phyloP scores from a whole-genome alignment of 1,140 invertebrate genomes.

The Teleogryllus occipitalis region DNA sequence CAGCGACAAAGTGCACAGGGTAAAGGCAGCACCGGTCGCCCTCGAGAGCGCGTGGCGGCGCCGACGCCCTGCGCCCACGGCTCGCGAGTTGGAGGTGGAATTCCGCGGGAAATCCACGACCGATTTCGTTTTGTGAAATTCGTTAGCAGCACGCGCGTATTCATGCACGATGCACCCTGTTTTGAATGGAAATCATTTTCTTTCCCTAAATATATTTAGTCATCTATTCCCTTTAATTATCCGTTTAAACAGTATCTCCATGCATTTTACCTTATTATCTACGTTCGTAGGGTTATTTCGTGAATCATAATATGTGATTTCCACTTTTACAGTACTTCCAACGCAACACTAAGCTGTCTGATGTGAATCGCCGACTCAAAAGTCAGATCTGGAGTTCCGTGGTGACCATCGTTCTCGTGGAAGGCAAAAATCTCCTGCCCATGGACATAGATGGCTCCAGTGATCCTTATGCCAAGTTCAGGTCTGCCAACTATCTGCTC shows the following conservation, averaged over 20 bases:
- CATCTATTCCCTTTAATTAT: not conserved
- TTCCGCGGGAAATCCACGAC: no score
- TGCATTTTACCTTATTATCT: not conserved
- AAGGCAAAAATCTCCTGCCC: conserved; percentile 81
- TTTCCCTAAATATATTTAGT: no score
- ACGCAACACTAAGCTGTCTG: conserved; percentile 62
- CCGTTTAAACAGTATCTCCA: not conserved
- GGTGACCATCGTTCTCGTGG: conserved; percentile 90
- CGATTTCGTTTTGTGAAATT: no score
- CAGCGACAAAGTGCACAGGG: conserved; percentile 50
- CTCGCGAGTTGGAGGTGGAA: no score
- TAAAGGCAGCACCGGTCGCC: conserved; percentile 30
- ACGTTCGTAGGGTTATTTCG: not conserved
- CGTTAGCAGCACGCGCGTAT: no score
- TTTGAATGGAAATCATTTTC: no score
- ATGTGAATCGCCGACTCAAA: conserved; percentile 72
- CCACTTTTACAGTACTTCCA: conserved; percentile 63
- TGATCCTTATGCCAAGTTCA: conserved; percentile 95
- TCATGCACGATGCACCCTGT: no score
- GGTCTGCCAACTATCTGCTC: conserved; percentile 42
- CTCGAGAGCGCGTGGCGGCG: no score
- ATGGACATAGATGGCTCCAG: conserved; percentile 85
- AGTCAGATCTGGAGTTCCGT: conserved; percentile 92
- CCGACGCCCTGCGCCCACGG: no score
- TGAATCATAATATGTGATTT: conserved; percentile 15